Evolutionary conservation across 2,113 vertebrate species (phyloP), one percentile per base, ranked within the genome.

Genomic region (Trichomycterus rosablanca): DNA sequence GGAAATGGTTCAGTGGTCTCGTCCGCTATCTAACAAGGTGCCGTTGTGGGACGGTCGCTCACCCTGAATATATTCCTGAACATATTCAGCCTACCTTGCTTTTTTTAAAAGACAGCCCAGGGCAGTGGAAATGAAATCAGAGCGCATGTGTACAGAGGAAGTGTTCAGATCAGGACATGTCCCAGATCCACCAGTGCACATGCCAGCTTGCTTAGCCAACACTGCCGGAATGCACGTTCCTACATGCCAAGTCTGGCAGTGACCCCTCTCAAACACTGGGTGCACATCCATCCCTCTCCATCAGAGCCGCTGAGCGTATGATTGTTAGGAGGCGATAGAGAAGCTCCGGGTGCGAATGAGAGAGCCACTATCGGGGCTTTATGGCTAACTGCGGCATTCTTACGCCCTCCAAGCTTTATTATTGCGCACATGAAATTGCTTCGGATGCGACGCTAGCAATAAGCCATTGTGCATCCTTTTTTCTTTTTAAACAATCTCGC

Each of bases 11-110:
- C 56, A 67, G 59, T 37, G 59, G 57, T 67, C 60, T 55, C 57
- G 55, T 64, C 67, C 62, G 61, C 74, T 60, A 60, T 75, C 64
- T 74, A 74, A 67, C 53, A 34, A 24, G 20, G 42, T 37, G 62
- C 40, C 14, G 26, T n/a, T n/a, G n/a, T n/a, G n/a, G n/a, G n/a
- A n/a, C n/a, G 39, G 16, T 45, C 35, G 20, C 35, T 49, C 23
- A 19, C 30, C 45, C 18, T 1, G 1, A n/a, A n/a, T n/a, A n/a
- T n/a, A 30, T 26, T 43, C 22, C 7, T 10, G 48, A 5, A 2
- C 8, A 4, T 7, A 12, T 24, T 44, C 39, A 20, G 44, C 20
- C 39, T 18, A 14, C n/a, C 46, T 63, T 32, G 19, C 49, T 63
- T 43, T 59, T n/a, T n/a, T n/a, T n/a, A n/a, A n/a, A n/a, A n/a